Evolutionary conservation across 2,113 vertebrate genomes (phyloP), one percentile per base, ranked within the genome.

Genomic region (Ancistrus triradiatus): DNA sequence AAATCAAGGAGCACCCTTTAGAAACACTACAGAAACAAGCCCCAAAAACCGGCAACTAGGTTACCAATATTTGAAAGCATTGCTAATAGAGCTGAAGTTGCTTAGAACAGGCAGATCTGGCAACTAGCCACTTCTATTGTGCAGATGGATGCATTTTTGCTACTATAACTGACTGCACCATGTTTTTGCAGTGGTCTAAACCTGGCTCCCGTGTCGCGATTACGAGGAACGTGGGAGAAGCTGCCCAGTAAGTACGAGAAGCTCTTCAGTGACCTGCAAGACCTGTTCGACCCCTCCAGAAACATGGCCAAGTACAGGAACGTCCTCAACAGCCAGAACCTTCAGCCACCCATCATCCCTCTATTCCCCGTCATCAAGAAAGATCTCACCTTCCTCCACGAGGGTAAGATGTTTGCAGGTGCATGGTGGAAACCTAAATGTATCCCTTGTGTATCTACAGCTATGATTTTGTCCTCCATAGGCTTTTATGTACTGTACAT

Each of bases 261-360:
- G 75, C 86, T 99, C 2, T 99, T 98, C 70, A 91, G 95, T 60
- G 96, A 99, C 82, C 92, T 99, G 35, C 96, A 99, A 82, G 95
- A 99, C 79, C 87, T 99, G 22, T 99, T 99, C 31, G 96, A 99
- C 84, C 96, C 96, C 7, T 98, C 95, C 38, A 93, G 96, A 76
- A 99, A 99, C 53, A 99, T 99, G 95, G 95, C 95, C 46, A 99
- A 99, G 80, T 99, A 99, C 72, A 90, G 96, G 59, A 98, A 98
- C 51, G 91, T 99, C 60, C 91, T 99, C 55, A 98, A 96, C 80
- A 95, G 90, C 82, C 95, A 98, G 81, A 98, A 95, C 79, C 86
- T 98, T 0, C 95, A 98, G 60, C 95, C 96, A 0, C 96, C 96
- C 6, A 93, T 99, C 74, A 99, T 99, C 65, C 96, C 96, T 2